phyloP scores from a whole-genome alignment of 2,797 vertebrate genomes.

The Tamandua tetradactyla region DNA sequence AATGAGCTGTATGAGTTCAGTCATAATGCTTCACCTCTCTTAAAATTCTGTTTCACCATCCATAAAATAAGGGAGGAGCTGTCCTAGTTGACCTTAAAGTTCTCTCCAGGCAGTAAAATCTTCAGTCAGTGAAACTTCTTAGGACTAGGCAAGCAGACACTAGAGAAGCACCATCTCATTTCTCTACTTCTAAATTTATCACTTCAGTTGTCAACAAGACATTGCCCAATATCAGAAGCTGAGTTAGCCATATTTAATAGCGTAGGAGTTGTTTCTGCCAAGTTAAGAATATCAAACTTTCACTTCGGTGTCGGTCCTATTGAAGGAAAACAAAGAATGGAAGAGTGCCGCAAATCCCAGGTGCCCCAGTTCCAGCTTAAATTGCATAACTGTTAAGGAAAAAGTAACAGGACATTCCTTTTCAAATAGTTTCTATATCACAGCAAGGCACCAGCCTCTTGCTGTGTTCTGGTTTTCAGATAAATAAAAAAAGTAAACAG shows the following conservation, averaged over 20 bases:
- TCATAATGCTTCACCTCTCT: not conserved
- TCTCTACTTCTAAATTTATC: slow-evolving; percentile 74
- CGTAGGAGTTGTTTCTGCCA: slow-evolving; percentile 44
- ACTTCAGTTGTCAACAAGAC: slow-evolving; percentile 66
- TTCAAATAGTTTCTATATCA: slow-evolving; percentile 23
- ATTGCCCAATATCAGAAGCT: slow-evolving; percentile 65
- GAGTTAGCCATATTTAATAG: slow-evolving; percentile 72
- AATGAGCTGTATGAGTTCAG: slow-evolving; percentile 9
- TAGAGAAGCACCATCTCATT: slow-evolving; percentile 67
- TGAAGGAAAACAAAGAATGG: slow-evolving; percentile 20
- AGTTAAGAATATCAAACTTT: slow-evolving; percentile 63
- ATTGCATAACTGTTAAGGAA: slow-evolving; percentile 39
- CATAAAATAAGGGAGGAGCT: slow-evolving; percentile 55
- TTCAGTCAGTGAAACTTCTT: slow-evolving; percentile 64
- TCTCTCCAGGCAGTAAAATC: slow-evolving; percentile 62
- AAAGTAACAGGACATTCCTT: slow-evolving; percentile 17
- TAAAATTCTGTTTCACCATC: not conserved
- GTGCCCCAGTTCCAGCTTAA: slow-evolving; percentile 41
- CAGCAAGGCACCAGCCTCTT: slow-evolving; percentile 42
- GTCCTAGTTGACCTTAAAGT: slow-evolving; percentile 68
- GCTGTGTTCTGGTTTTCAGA: slow-evolving; percentile 27
- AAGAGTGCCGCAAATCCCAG: not conserved
- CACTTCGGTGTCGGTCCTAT: slow-evolving; percentile 1
- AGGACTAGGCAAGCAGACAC: slow-evolving; percentile 56
- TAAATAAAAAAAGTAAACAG: slow-evolving; percentile 71